Evolutionary conservation across 1,140 invertebrate genomes (phyloP).

Genomic region (Drosophila auraria): DNA sequence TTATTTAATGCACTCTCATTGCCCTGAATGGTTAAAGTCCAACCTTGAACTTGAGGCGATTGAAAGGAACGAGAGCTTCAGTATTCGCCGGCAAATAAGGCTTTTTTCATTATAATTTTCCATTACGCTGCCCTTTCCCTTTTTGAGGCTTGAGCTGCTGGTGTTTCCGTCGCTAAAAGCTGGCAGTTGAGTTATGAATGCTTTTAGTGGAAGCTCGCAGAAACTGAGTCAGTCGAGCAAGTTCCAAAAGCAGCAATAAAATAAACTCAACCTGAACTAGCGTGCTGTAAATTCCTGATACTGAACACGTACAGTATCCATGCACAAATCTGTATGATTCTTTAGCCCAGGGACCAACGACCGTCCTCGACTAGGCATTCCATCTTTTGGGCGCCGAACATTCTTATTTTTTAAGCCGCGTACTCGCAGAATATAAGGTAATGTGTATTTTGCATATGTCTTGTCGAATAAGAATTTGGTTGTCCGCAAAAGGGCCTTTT

Average conservation of each 20-base stretch:
- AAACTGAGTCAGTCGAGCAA: slow-evolving; percentile 57
- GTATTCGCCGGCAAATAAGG: slow-evolving; percentile 32
- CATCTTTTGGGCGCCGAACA: slow-evolving; percentile 42
- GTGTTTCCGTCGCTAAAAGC: slow-evolving; percentile 20
- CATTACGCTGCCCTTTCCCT: slow-evolving; percentile 65
- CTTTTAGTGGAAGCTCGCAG: slow-evolving; percentile 49
- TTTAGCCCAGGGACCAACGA: slow-evolving; percentile 61
- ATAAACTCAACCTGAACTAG: slow-evolving; percentile 10
- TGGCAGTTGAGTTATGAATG: slow-evolving; percentile 59
- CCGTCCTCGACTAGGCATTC: slow-evolving; percentile 71
- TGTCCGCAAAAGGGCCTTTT: slow-evolving; percentile 56
- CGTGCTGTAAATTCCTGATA: slow-evolving; percentile 46
- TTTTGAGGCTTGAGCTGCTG: slow-evolving; percentile 23
- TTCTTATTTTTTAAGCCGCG: slow-evolving; percentile 50
- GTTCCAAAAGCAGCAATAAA: slow-evolving; percentile 25
- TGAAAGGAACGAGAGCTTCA: slow-evolving; percentile 42
- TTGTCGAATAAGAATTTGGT: slow-evolving; percentile 20
- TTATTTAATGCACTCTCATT: slow-evolving; percentile 55
- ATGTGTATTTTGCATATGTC: slow-evolving; percentile 10
- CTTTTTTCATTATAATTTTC: slow-evolving; percentile 58
- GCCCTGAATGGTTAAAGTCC: slow-evolving; percentile 30
- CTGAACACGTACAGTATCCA: slow-evolving; percentile 22
- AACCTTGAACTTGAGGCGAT: slow-evolving; percentile 71
- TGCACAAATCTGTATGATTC: slow-evolving; percentile 13
- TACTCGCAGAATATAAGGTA: slow-evolving; percentile 5